Evolutionary conservation across 2,888 invertebrate species (phyloP).

Genomic region (Notodonta ziczac): DNA sequence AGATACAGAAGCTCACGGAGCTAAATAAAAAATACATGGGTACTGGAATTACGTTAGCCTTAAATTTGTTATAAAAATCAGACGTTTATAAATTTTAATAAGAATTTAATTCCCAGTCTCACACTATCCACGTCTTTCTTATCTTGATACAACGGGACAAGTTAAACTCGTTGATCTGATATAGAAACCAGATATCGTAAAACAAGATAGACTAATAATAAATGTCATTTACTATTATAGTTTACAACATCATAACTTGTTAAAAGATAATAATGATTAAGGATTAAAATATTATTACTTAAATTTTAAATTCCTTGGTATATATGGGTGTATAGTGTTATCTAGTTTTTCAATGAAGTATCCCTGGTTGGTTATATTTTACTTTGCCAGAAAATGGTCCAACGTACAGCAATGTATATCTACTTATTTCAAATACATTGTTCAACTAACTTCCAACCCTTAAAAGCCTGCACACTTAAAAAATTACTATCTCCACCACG

Average conservation of each 20-base stretch:
- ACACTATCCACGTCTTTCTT: background rate
- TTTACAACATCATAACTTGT: background rate
- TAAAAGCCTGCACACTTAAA: background rate
- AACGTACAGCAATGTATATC: background rate
- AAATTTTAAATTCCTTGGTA: too few species aligned
- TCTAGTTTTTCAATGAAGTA: too few species aligned
- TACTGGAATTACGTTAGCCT: too few species aligned
- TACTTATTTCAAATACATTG: too few species aligned
- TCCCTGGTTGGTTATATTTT: too few species aligned
- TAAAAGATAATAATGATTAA: background rate
- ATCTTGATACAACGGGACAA: background rate
- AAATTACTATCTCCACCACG: background rate
- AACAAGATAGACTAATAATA: background rate
- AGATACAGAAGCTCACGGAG: too few species aligned
- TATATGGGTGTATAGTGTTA: too few species aligned
- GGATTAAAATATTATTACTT: too few species aligned
- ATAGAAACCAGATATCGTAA: background rate
- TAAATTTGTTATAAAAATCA: too few species aligned
- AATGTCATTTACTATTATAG: background rate
- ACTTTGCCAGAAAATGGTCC: too few species aligned
- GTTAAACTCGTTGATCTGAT: background rate
- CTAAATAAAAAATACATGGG: too few species aligned
- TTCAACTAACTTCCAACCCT: background rate
- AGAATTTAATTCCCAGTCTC: background rate
- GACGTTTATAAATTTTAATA: too few species aligned